Base-by-base conservation (phyloP, 2,113 vertebrate genomes). In the Rhagologus leucostigma region DNA sequence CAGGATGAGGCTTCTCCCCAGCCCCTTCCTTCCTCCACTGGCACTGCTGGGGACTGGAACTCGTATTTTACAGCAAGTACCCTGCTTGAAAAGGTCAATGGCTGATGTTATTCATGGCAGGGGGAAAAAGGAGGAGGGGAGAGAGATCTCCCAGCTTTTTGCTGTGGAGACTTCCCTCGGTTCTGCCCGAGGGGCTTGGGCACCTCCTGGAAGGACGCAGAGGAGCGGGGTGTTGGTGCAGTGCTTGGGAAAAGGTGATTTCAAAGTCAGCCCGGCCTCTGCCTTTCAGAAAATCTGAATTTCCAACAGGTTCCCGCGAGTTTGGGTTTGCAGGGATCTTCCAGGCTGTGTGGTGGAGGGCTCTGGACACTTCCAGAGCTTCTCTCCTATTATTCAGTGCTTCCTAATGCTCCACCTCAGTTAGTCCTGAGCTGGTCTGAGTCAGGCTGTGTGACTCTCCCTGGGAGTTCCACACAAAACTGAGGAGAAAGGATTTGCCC, bases 41-140 rank as follows among this genome's bases (percentile, higher is more conserved):
- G 47, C 77, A 2, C 52, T 81, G 71, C 71, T 42, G 75, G 56
- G 68, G 52, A 67, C 42, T 46, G 62, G 32, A 87, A 21, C 3
- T 23, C 68, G 52, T 73, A 37, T 79, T 87, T 96, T 82, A 79
- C 50, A 75, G 52, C 73, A 35, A 59, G 62, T n/a, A 16, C 57
- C 0, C 32, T 23, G 37, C 13, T 71, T 89, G 91, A 89, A 95
- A 97, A 97, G 95, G 90, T 95, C 96, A 91, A 8, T 70, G 42
- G 62, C 71, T 89, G 90, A 37, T 0, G 5, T 52, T 78, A 80
- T 64, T 77, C 19, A 49, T 39, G 62, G 41, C 21, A 53, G 3
- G 20, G 65, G 26, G 77, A 10, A n/a, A 44, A 49, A 94, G 88
- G 41, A n/a, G 22, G 67, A 84, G 77, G 74, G 74, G 47, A 21